These are phyloP conservation scores for Thamnophis elegans DNA, from an alignment of 2,797 vertebrate genomes.

Conservation along the genomic window DNA sequence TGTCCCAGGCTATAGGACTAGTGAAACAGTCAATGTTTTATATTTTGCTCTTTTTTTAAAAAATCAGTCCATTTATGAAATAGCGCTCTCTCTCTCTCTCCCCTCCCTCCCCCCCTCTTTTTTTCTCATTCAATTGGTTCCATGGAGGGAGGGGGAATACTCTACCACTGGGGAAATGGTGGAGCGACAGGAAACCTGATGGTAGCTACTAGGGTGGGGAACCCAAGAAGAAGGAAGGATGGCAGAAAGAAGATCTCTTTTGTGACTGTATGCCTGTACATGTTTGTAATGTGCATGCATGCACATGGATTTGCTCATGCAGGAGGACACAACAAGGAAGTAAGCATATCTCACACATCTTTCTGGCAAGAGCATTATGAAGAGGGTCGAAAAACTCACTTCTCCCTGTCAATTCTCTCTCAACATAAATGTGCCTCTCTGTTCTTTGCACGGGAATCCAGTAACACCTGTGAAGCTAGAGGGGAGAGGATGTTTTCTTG, in stretches of 20 bases:
- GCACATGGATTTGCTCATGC: neutral
- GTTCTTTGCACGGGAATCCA: neutral
- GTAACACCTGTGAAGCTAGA: neutral
- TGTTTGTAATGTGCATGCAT: neutral
- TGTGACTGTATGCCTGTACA: neutral
- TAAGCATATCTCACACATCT: neutral
- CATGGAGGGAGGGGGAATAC: neutral
- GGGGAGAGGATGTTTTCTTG: neutral
- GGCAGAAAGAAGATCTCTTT: neutral
- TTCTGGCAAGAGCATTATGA: neutral
- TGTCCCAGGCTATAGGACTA: neutral
- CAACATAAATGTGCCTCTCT: neutral
- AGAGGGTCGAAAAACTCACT: neutral
- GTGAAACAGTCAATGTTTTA: neutral
- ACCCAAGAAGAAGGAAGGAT: neutral
- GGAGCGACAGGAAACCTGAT: accelerated
- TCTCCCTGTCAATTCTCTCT: neutral
- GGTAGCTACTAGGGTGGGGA: neutral
- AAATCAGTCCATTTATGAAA: neutral
- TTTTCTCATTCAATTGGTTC: neutral
- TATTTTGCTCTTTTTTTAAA: neutral
- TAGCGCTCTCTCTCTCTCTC: neutral
- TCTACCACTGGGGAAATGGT: neutral
- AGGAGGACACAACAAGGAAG: neutral
- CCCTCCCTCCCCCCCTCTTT: no score